Percentiles rank a stretch among this genome's conserved stretches.
phyloP scores from a whole-genome alignment of 2,113 vertebrate genomes.

The Xiphophorus couchianus region DNA sequence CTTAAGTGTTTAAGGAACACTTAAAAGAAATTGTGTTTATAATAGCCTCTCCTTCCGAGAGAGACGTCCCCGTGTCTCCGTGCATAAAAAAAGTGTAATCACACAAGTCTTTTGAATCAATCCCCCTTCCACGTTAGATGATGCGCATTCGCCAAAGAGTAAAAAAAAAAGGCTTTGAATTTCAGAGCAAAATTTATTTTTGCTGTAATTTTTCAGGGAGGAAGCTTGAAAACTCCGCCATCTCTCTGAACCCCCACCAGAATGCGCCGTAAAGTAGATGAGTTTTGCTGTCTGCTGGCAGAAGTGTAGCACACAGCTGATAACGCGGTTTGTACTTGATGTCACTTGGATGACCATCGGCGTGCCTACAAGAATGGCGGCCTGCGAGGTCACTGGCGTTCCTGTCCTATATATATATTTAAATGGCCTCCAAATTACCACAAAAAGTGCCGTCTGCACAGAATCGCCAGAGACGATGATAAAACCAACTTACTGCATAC shows the following conservation, averaged over 20 bases:
- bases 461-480: conserved; percentile 8
- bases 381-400: conserved; percentile 1
- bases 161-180: conserved; percentile 2
- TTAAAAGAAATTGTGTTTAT: conserved; percentile 49
- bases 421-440: conserved; percentile 1
- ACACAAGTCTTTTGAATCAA: conserved; percentile 35
- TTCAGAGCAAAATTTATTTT: conserved; percentile 23
- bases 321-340: conserved; percentile 23
- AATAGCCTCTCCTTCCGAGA: conserved; percentile 51
- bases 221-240: conserved; percentile 18
- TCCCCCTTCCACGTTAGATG: conserved; percentile 30
- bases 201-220: conserved; percentile 29
- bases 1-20: too few relatives aligned
- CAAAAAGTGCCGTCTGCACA: conserved; percentile 5
- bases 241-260: conserved; percentile 1
- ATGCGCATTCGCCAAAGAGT: conserved; percentile 19
- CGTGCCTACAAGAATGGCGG: conserved; percentile 1
- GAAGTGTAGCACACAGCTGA: conserved; percentile 5
- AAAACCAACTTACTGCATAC: conserved; percentile 9
- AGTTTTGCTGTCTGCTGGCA: conserved; percentile 9
- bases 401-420: neutral
- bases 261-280: neutral
- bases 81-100: conserved; percentile 44
- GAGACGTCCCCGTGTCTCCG: conserved; percentile 39
- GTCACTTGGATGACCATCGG: neutral